A percentile compares a stretch with the other conserved stretches of the same genome.
Evolutionary conservation across 2,113 vertebrate species (phyloP).

Genomic region (Albula goreensis): DNA sequence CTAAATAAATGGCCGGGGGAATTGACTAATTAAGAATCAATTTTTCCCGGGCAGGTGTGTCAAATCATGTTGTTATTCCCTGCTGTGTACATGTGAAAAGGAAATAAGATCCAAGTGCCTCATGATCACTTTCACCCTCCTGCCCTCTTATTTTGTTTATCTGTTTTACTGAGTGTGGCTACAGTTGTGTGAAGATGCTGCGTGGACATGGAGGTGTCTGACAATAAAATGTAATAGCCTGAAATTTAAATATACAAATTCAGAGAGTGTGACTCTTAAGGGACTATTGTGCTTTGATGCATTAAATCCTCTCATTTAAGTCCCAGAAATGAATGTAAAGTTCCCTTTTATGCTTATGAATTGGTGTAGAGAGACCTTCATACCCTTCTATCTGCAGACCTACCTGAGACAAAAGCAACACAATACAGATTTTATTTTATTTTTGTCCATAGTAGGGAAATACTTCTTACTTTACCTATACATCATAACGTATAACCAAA

Average conservation of each 20-base stretch:
- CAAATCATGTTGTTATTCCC: constrained; percentile 4
- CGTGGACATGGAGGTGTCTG: not conserved
- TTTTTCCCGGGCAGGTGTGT: constrained; percentile 11
- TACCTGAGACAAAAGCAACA: not conserved
- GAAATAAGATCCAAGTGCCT: not conserved
- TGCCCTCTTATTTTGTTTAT: not conserved
- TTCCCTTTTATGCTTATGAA: not conserved
- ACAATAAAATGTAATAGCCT: not conserved
- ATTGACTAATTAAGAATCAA: not conserved
- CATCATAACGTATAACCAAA: not conserved
- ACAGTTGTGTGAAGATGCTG: not conserved
- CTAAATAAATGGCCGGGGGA: not conserved
- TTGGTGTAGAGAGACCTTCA: not conserved
- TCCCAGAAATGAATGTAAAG: not conserved
- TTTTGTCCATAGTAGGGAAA: not conserved
- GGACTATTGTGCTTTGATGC: not conserved
- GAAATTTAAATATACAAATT: not conserved
- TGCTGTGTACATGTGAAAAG: not conserved
- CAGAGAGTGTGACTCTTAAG: not conserved
- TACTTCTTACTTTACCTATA: not conserved
- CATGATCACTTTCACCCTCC: not conserved
- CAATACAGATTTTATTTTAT: not conserved
- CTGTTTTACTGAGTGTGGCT: not conserved
- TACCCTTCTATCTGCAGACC: not conserved
- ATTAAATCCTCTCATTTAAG: not conserved